Evolutionary conservation across 2,888 invertebrate genomes (phyloP), one percentile per base, ranked within the genome.

Genomic region (Mesoligia furuncula): DNA sequence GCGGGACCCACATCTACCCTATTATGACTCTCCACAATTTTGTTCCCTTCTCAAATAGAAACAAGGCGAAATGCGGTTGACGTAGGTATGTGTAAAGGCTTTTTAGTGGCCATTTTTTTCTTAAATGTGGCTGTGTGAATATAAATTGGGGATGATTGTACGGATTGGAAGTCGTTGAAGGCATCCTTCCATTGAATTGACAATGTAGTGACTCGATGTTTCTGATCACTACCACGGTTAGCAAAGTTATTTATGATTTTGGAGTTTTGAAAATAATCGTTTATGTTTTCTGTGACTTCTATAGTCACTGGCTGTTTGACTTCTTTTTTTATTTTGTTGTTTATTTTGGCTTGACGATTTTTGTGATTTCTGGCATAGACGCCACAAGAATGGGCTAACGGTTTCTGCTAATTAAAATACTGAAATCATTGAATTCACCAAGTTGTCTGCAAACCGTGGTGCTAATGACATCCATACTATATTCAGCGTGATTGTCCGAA

Each of bases 11-110:
- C 93, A 94, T 95, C 94, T 92, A 91, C 92, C 92, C 91, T 90
- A 83, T 93, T 45, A 93, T 92, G 94, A 93, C 93, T 93, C 93
- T 93, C 92, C 93, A 93, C 91, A 91, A 94, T 94, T 95, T 92
- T 88, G 91, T 92, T 93, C 85, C 94, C 93, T 94, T 88, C 89
- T 94, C 93, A 94, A 93, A 94, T 93, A 91, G 92, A 93, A 94
- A 94, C 94, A 94, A 93, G 92, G 88, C 83, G 83, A 90, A 92
- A 92, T 92, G 90, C 91, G 90, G 90, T 88, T 91, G 92, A 92
- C 92, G 91, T 89, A 36, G 83, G 83, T 27, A 45, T 59, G 11
- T 13, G 77, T 48, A 17, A 36, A 57, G 64, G 57, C 69, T 75
- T 83, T 66, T 64, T n/a, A 62, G 71, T 42, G 39, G 45, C 13